These are phyloP conservation scores for Salvelinus sp. DNA, from an alignment of 2,113 vertebrate genomes.

Conservation along the genomic window DNA sequence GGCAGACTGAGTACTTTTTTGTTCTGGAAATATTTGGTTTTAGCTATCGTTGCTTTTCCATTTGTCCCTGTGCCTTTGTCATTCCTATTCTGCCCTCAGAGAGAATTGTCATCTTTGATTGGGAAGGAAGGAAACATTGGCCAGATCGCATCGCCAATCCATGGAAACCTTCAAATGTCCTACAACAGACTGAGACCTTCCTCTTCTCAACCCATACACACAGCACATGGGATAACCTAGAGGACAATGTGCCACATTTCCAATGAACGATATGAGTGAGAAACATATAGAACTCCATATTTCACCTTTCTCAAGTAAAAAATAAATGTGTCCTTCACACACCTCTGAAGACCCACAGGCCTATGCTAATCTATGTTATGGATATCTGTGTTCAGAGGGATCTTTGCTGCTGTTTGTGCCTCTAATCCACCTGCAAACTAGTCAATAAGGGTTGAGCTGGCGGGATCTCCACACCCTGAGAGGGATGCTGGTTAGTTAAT, in stretches of 20 bases:
- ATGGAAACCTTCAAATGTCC: too few species aligned
- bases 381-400: not conserved
- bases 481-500: not conserved
- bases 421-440: not conserved
- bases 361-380: not conserved
- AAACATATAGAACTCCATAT: not conserved
- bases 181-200: too few species aligned
- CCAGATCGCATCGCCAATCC: too few species aligned
- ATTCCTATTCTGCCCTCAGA: not conserved
- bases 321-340: too few species aligned
- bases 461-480: not conserved
- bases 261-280: not conserved
- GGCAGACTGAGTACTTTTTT: slow-evolving; percentile 8
- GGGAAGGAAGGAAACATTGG: slow-evolving; percentile 9
- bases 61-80: slow-evolving; percentile 5
- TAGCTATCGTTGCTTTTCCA: not conserved
- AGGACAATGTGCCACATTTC: not conserved
- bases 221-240: not conserved
- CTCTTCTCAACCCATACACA: too few species aligned
- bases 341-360: not conserved
- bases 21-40: slow-evolving; percentile 27
- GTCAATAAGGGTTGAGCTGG: not conserved
- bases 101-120: slow-evolving; percentile 6
- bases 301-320: not conserved
- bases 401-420: not conserved